Conservation (phyloP, 2,888 invertebrate genomes). For the Drosophila flavopinicola region DNA sequence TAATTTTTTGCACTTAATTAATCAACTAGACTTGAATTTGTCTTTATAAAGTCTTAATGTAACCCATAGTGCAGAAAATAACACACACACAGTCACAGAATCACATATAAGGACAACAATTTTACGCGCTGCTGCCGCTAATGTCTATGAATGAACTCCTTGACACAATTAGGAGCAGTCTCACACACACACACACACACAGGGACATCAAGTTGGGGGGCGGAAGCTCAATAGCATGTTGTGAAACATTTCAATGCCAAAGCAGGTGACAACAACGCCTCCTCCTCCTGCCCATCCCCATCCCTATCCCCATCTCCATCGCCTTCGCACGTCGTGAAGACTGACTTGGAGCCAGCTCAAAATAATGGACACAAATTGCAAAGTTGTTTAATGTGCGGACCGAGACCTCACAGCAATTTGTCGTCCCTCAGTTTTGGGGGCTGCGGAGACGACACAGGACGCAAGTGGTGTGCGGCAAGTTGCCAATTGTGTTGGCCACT, state of each 20-base stretch:
- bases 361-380: constrained; percentile 78
- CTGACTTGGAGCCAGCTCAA: constrained; percentile 63
- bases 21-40: too few species aligned
- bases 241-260: constrained; percentile 56
- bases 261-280: constrained; percentile 52
- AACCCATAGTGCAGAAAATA: constrained; percentile 13
- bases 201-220: not conserved
- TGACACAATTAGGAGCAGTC: constrained; percentile 76
- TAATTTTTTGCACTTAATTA: too few species aligned
- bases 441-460: not conserved
- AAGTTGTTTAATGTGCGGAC: constrained; percentile 75
- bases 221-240: constrained; percentile 28
- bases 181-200: constrained; percentile 14
- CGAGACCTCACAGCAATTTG: constrained; percentile 70
- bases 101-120: constrained; percentile 27
- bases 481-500: constrained; percentile 12
- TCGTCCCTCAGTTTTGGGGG: constrained; percentile 65
- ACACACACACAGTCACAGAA: constrained; percentile 1
- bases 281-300: too few species aligned
- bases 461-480: constrained; percentile 16
- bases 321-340: not conserved
- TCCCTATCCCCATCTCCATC: too few species aligned
- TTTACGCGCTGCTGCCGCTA: constrained; percentile 60
- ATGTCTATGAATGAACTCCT: constrained; percentile 81
- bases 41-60: not conserved